Evolutionary conservation across 2,797 vertebrate genomes (phyloP).

Genomic region (Dermochelys coriacea): DNA sequence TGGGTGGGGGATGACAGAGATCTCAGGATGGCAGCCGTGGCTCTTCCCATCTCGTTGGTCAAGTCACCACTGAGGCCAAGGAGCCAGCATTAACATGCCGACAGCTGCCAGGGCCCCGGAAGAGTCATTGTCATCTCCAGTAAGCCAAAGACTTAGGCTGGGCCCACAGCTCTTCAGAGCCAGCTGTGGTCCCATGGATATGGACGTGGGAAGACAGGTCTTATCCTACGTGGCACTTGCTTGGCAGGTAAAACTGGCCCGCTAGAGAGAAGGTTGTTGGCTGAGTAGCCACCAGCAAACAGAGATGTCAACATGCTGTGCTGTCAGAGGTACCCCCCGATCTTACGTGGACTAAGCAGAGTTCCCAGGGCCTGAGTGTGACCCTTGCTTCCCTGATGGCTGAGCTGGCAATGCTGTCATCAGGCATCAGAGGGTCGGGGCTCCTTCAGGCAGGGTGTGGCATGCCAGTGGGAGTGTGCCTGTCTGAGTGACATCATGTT

Average conservation of each 20-base stretch:
- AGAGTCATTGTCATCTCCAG: neutral
- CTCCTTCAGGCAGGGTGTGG: neutral
- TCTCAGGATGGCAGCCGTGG: neutral
- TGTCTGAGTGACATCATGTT: too few species aligned
- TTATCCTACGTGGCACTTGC: neutral
- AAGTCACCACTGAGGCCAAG: neutral
- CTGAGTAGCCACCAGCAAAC: neutral
- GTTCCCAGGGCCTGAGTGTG: accelerated
- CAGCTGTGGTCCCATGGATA: neutral
- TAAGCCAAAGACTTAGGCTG: neutral
- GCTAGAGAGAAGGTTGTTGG: neutral
- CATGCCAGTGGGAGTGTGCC: neutral
- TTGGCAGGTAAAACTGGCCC: neutral
- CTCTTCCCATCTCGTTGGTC: neutral
- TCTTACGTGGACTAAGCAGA: neutral
- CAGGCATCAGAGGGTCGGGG: neutral
- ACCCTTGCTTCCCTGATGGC: neutral
- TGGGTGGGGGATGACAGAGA: neutral
- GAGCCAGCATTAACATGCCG: neutral
- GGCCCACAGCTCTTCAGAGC: neutral
- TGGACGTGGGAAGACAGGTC: neutral
- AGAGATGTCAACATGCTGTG: neutral
- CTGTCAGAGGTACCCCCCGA: neutral
- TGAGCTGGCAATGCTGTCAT: neutral
- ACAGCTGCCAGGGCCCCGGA: neutral